Conservation (phyloP, 2,888 invertebrate genomes). For the Melinaea marsaeus region DNA sequence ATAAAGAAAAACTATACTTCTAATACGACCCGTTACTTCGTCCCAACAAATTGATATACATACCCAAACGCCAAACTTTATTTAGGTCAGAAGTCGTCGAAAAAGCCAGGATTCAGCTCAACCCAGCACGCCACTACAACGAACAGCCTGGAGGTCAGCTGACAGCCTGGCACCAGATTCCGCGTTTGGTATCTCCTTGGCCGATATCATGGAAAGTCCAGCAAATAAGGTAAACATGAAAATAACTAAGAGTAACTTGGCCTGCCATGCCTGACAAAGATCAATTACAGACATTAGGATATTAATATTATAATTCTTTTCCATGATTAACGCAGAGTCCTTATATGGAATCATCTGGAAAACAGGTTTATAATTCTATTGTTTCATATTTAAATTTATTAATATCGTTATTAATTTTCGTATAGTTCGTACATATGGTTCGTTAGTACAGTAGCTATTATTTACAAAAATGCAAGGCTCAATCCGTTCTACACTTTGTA, state of each 20-base stretch:
- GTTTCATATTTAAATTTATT: not conserved
- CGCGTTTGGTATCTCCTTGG: conserved; percentile 65
- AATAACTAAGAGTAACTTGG: not conserved
- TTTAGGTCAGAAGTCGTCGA: conserved; percentile 41
- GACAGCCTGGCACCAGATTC: conserved; percentile 61
- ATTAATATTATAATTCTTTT: conserved; percentile 2
- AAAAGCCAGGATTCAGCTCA: conserved; percentile 61
- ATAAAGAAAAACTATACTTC: too few relatives aligned
- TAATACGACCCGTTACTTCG: not conserved
- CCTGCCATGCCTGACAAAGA: not conserved
- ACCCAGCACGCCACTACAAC: conserved; percentile 59
- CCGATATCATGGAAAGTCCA: conserved; percentile 73
- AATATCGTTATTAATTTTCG: not conserved
- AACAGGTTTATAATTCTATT: not conserved
- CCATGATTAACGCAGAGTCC: not conserved
- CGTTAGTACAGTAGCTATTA: too few relatives aligned
- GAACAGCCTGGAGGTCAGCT: conserved; percentile 57
- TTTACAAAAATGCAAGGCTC: too few relatives aligned
- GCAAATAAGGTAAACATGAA: conserved; percentile 55
- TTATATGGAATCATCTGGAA: not conserved
- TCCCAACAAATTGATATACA: not conserved
- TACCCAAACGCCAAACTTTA: too few relatives aligned
- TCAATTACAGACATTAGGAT: not conserved
- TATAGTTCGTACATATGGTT: too few relatives aligned
- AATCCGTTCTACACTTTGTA: conserved; percentile 26